Evolutionary conservation across 1,140 invertebrate species (phyloP), one percentile per base, ranked within the genome.

Genomic region (Aradophagus sp.): DNA sequence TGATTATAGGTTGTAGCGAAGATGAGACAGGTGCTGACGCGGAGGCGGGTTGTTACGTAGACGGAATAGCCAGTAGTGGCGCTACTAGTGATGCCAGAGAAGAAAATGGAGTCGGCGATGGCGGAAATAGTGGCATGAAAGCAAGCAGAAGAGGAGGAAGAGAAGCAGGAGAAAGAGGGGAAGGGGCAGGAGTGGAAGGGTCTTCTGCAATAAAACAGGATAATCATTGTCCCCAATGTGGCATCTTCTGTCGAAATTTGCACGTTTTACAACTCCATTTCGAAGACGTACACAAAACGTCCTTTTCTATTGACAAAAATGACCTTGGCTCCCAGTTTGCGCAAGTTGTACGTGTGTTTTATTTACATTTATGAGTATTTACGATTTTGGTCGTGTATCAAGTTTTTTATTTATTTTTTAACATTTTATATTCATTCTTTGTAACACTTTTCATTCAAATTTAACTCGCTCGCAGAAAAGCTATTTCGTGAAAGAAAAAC

Each of bases 341-440:
- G n/a, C 83, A 86, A 85, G 84, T 85, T 71, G 84, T 86, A 68
- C 78, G 84, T 83, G 41, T 53, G n/a, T n/a, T n/a, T n/a, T n/a
- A n/a, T n/a, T n/a, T n/a, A n/a, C n/a, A n/a, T n/a, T n/a, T n/a
- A n/a, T n/a, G n/a, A n/a, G n/a, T n/a, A n/a, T n/a, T n/a, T n/a
- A n/a, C n/a, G n/a, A n/a, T n/a, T n/a, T n/a, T n/a, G n/a, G 20
- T 23, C 20, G 20, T 5, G 20, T 23, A 5, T 23, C 20, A 4
- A 23, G 20, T 23, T 23, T 23, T 23, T n/a, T n/a, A n/a, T n/a
- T n/a, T n/a, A n/a, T n/a, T n/a, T n/a, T n/a, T n/a, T n/a, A n/a
- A n/a, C n/a, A n/a, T n/a, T n/a, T n/a, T n/a, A n/a, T n/a, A n/a
- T n/a, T n/a, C n/a, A n/a, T n/a, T n/a, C n/a, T n/a, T n/a, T n/a